Percentiles rank a stretch among this genome's conserved stretches.
Evolutionary conservation across 2,888 invertebrate genomes (phyloP).

Genomic region (Hipparchia sbordonii): DNA sequence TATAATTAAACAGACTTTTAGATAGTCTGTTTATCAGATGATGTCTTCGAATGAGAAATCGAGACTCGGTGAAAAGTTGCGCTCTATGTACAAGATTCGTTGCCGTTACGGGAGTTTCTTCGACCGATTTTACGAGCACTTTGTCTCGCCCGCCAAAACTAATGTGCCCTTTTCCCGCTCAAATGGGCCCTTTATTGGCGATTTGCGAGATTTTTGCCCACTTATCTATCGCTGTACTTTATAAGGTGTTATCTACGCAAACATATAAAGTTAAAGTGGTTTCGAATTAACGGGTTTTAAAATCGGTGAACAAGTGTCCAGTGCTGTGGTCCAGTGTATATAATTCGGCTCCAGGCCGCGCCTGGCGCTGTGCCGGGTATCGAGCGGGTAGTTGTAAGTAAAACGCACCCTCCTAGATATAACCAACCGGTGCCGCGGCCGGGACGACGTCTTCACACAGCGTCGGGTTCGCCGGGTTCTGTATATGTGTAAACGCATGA

Average conservation of each 20-base stretch:
- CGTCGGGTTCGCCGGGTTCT: too few species aligned
- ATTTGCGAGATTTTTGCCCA: slow-evolving; percentile 32
- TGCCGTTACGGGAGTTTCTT: slow-evolving; percentile 49
- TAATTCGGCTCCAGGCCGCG: too few species aligned
- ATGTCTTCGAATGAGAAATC: slow-evolving; percentile 23
- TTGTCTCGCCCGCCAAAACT: slow-evolving; percentile 51
- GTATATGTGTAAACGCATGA: too few species aligned
- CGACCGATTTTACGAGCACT: slow-evolving; percentile 60
- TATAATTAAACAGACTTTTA: too few species aligned
- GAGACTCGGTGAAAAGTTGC: slow-evolving; percentile 22
- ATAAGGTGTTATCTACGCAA: neutral
- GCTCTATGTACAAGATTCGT: slow-evolving; percentile 49
- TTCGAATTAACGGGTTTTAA: neutral
- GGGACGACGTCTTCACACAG: too few species aligned
- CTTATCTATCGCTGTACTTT: slow-evolving; percentile 1
- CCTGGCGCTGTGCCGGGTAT: too few species aligned
- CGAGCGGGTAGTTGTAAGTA: too few species aligned
- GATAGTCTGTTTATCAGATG: neutral
- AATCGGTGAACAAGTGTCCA: neutral
- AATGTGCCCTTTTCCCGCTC: slow-evolving; percentile 49
- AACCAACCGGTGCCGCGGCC: too few species aligned
- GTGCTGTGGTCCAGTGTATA: too few species aligned
- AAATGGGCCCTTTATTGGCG: slow-evolving; percentile 26
- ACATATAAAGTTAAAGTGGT: neutral
- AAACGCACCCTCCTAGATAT: too few species aligned